Conservation (phyloP, 2,113 vertebrate genomes). For the Emydocephalus ijimae region DNA sequence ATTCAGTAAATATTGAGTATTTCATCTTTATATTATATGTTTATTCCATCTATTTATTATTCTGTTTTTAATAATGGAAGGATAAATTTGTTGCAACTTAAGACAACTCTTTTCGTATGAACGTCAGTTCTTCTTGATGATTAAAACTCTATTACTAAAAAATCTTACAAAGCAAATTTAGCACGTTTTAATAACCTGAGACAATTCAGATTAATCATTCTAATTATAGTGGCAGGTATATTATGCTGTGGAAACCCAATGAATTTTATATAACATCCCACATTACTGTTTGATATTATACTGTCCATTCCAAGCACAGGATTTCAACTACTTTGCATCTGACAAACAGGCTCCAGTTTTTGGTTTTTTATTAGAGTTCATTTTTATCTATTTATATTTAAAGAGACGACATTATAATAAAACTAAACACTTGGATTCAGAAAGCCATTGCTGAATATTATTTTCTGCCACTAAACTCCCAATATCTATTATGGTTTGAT, state of each 20-base stretch:
- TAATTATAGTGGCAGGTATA: background rate
- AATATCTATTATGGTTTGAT: slow-evolving; percentile 19
- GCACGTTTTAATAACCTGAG: background rate
- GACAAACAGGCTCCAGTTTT: background rate
- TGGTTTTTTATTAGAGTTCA: slow-evolving; percentile 6
- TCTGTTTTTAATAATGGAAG: background rate
- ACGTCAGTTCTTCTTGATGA: background rate
- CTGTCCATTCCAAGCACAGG: background rate
- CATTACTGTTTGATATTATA: background rate
- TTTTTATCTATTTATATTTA: slow-evolving; percentile 2
- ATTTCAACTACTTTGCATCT: background rate
- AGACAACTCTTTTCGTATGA: background rate
- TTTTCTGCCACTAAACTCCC: slow-evolving; percentile 14
- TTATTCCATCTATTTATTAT: background rate
- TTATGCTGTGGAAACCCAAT: background rate
- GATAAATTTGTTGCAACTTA: background rate
- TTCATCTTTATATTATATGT: background rate
- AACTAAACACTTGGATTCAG: slow-evolving; percentile 14
- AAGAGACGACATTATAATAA: slow-evolving; percentile 10
- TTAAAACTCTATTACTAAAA: background rate
- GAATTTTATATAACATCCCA: background rate
- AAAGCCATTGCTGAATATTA: slow-evolving; percentile 17
- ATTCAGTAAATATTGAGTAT: background rate
- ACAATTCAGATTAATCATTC: background rate
- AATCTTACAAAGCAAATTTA: background rate